Evolutionary conservation across 2,888 invertebrate genomes (phyloP).

Genomic region (Leptogaster cylindrica): DNA sequence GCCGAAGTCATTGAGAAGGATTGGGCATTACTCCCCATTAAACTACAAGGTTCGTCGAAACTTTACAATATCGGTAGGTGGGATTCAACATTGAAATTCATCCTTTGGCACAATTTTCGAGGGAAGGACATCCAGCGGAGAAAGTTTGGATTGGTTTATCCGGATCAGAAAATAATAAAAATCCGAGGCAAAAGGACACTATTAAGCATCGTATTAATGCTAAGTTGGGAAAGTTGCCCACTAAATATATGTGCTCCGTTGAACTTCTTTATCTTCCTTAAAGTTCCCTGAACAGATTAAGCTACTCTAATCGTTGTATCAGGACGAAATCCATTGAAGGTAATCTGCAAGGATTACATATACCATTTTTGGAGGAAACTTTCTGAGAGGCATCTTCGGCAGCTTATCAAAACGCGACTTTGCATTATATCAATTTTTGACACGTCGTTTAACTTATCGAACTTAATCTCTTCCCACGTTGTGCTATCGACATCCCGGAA

Average conservation of each 20-base stretch:
- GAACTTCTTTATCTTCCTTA: constrained; percentile 27
- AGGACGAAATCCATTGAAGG: constrained; percentile 3
- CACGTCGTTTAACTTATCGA: constrained; percentile 14
- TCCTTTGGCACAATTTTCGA: background rate
- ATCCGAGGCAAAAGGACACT: constrained; percentile 4
- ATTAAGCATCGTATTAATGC: constrained; percentile 6
- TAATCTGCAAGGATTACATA: constrained; percentile 25
- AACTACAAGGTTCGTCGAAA: background rate
- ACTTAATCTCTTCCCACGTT: background rate
- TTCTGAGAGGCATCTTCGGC: constrained; percentile 12
- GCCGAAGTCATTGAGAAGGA: background rate
- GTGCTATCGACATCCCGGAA: too few species aligned
- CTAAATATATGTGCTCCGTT: constrained; percentile 20
- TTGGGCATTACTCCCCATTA: background rate
- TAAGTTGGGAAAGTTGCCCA: background rate
- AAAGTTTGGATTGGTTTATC: constrained; percentile 24
- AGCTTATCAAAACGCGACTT: background rate
- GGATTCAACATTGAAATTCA: constrained; percentile 3
- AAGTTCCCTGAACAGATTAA: constrained; percentile 33
- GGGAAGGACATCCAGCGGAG: background rate
- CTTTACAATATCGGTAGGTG: background rate
- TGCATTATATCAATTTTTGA: constrained; percentile 12
- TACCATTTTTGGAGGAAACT: constrained; percentile 8
- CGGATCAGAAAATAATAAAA: constrained; percentile 37
- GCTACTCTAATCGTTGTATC: constrained; percentile 35